Conservation (phyloP, 2,888 invertebrate species). For the Harpalus rubripes region DNA sequence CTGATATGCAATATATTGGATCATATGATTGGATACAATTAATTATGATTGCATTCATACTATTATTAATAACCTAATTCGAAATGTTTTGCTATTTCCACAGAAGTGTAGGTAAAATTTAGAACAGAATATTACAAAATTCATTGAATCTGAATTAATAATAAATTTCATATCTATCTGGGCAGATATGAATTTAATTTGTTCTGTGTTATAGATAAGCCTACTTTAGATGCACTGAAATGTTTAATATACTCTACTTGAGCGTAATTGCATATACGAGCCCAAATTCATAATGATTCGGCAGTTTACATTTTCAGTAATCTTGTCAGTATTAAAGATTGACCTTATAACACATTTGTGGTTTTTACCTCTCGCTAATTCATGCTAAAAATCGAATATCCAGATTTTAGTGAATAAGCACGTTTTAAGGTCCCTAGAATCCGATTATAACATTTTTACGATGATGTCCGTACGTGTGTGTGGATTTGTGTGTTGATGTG, state of each 20-base stretch:
- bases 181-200: neutral
- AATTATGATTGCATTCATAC: neutral
- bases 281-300: too few species aligned
- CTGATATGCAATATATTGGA: neutral
- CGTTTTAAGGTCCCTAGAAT: neutral
- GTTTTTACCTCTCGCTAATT: neutral
- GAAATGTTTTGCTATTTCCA: neutral
- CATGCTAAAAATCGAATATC: too few species aligned
- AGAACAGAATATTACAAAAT: neutral
- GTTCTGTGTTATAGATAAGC: neutral
- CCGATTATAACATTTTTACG: too few species aligned
- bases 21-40: neutral
- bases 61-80: constrained; percentile 4
- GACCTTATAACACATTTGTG: too few species aligned
- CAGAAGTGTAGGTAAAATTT: neutral
- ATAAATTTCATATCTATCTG: neutral
- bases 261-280: too few species aligned
- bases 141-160: neutral
- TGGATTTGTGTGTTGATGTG: too few species aligned
- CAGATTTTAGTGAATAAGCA: too few species aligned
- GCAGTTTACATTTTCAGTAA: too few species aligned
- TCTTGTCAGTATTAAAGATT: too few species aligned
- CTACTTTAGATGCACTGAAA: too few species aligned
- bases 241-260: too few species aligned
- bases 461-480: neutral